Evolutionary conservation across 2,113 vertebrate species (phyloP), one percentile per base, ranked within the genome.

Genomic region (Chunga burmeisteri): DNA sequence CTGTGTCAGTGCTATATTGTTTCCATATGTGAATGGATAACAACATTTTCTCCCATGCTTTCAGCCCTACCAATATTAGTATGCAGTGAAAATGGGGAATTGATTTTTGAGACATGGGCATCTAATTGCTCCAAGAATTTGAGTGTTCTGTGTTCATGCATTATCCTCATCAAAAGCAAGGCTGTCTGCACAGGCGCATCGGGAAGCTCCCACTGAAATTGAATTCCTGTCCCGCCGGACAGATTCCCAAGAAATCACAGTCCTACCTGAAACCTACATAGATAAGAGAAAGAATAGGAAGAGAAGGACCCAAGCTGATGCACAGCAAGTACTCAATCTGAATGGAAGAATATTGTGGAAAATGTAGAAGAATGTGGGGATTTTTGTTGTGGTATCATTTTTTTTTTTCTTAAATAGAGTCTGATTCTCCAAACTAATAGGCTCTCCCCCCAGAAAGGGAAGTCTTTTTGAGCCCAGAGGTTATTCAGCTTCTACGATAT

Each of bases 171-270:
- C 10, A 8, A 46, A 80, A 80, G 46, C 52, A 10, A 8, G 27
- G 38, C 40, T 53, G 40, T 46, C 49, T 42, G 55, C 30, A 56
- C 17, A 13, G 20, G 16, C 0, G 0, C 7, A 1, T 47, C 0
- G 1, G 40, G 71, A 80, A 87, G 16, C 17, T 88, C 66, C 22
- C 10, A 3, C 36, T 25, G 46, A 20, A 47, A 26, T 4, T 5
- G 30, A n/a, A 5, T 71, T 84, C 18, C 36, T 72, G 27, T 32
- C 13, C n/a, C 61, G 32, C 58, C 80, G 55, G 56, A 38, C 10
- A 23, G 29, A 61, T 58, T 67, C 10, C 36, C 27, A 30, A 10
- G 8, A 36, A 46, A 68, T 68, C 79, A 22, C 38, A 27, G 40
- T n/a, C 58, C 38, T 50, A 11, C 67, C 56, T 26, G 13, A 83